Evolutionary conservation across 2,113 vertebrate genomes (phyloP), one percentile per base, ranked within the genome.

Genomic region (Dasyurus viverrinus): DNA sequence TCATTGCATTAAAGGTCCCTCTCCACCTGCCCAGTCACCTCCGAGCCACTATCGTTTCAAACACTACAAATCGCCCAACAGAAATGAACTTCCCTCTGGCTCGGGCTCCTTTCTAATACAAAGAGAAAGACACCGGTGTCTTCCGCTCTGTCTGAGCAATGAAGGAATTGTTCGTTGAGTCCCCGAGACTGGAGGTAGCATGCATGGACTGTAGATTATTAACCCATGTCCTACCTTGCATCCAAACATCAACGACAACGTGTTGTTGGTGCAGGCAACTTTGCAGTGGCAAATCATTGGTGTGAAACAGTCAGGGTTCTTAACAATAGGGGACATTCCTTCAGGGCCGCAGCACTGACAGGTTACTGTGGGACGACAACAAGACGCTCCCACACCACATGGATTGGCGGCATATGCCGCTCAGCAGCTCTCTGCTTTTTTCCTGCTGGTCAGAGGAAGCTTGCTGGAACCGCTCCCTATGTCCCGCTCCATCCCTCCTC

Each of bases 251-350:
- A 99, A 98, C 97, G 99, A 99, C 94, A 99, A 98, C 98, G 99
- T 99, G 99, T 99, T 99, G 99, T 99, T 99, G 98, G 99, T 99
- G 98, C 99, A 99, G 98, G 99, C 99, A 99, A 99, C 99, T 99
- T 99, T 99, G 99, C 99, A 99, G 99, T 99, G 99, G 99, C 99
- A 99, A 98, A 99, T 99, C 99, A 99, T 98, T 95, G 99, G 99
- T 97, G 99, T 99, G 97, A 98, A 98, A 98, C 99, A 99, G 98
- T 99, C 99, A 95, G 99, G 98, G 98, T 98, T 99, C 98, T 96
- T 99, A 98, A 99, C 98, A 98, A 99, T 99, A 96, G 99, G 99
- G 99, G 98, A 99, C 99, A 99, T 99, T 99, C 99, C 99, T 99
- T 98, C 95, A 97, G 96, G 97, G 98, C 98, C 98, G 98, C 98